phyloP scores from a whole-genome alignment of 2,113 vertebrate species.

The Microtus montanus region DNA sequence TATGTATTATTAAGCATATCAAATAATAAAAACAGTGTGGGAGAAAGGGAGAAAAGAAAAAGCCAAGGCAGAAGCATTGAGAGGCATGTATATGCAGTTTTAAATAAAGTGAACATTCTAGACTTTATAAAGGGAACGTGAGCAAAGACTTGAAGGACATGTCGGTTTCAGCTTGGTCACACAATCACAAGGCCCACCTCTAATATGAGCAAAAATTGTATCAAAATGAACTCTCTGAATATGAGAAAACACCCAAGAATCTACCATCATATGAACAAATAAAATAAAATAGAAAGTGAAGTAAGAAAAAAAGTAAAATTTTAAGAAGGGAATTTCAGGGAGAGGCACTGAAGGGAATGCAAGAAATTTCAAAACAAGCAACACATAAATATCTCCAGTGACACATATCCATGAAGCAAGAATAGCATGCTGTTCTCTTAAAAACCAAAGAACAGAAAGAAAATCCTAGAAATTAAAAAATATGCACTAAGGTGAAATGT shows the following conservation, averaged over 20 bases:
- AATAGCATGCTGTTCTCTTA: slow-evolving; percentile 19
- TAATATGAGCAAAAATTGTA: neutral
- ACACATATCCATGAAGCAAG: slow-evolving; percentile 5
- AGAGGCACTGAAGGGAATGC: neutral
- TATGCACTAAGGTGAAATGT: neutral
- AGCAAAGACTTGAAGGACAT: neutral
- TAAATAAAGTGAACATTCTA: neutral
- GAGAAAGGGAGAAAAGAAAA: neutral
- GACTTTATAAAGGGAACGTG: neutral
- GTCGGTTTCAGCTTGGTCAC: neutral
- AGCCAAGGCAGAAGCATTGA: neutral
- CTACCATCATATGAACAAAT: neutral
- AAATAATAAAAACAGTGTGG: neutral
- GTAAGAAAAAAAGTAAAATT: neutral
- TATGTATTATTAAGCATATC: neutral
- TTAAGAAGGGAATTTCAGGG: neutral
- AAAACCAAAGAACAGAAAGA: neutral
- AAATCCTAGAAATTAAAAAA: neutral
- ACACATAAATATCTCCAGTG: neutral
- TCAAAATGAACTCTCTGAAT: neutral
- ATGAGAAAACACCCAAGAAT: neutral
- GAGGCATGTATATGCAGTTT: neutral
- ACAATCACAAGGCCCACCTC: neutral
- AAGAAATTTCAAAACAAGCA: neutral
- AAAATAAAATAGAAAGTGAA: neutral